Evolutionary conservation across 2,888 invertebrate genomes (phyloP).

Genomic region (Panopea generosa): DNA sequence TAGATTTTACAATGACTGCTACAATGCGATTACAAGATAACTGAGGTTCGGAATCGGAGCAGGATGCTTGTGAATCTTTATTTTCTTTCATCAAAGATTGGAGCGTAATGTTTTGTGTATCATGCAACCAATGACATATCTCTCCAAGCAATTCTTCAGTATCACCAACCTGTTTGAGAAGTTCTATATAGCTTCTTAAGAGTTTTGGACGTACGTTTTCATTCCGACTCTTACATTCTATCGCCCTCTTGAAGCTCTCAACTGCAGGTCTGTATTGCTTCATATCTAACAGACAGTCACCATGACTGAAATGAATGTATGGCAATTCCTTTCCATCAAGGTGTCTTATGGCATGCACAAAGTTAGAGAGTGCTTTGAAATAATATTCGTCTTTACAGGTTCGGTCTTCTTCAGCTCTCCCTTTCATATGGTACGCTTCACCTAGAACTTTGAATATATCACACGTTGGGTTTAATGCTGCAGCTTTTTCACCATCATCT

Average conservation of each 20-base stretch:
- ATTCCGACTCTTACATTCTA: neutral
- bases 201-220: neutral
- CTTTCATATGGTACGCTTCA: neutral
- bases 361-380: slow-evolving; percentile 10
- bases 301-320: slow-evolving; percentile 13
- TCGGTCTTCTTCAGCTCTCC: neutral
- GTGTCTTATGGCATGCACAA: slow-evolving; percentile 14
- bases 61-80: no score
- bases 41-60: no score
- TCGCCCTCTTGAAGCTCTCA: slow-evolving; percentile 17
- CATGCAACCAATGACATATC: neutral
- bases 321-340: slow-evolving; percentile 11
- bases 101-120: no score
- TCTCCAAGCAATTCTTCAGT: neutral
- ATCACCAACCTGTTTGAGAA: neutral
- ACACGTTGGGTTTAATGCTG: neutral
- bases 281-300: slow-evolving; percentile 19
- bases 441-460: neutral
- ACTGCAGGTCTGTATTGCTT: slow-evolving; percentile 9
- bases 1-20: no score
- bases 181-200: neutral
- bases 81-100: no score
- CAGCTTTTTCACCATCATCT: neutral
- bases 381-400: neutral
- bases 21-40: no score